These are phyloP conservation scores for Zosterops borbonicus DNA, from an alignment of 2,113 vertebrate genomes.

Conservation along the genomic window DNA sequence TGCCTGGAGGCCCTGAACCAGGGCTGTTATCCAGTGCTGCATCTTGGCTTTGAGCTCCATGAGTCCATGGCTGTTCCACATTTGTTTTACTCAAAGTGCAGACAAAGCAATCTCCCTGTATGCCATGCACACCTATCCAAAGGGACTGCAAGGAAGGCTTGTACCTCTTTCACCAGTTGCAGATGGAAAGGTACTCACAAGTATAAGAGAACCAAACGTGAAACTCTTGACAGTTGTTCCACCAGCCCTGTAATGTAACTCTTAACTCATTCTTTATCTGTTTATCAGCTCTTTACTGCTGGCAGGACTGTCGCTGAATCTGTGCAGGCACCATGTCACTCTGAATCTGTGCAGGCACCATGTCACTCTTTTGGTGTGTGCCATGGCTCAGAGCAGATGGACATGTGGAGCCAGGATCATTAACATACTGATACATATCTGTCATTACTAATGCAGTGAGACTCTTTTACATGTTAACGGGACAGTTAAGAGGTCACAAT, in stretches of 20 bases:
- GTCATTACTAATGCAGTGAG: not conserved
- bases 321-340: not conserved
- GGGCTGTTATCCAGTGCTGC: not conserved
- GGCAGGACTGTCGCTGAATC: not conserved
- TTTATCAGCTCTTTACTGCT: not conserved
- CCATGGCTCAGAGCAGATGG: not conserved
- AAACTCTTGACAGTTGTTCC: not conserved
- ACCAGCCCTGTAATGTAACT: not conserved
- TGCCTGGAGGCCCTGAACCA: not conserved
- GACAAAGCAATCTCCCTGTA: not conserved
- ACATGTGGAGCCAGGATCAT: not conserved
- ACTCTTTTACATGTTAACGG: not conserved
- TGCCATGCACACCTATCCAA: not conserved
- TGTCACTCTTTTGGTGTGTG: not conserved
- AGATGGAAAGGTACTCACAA: not conserved
- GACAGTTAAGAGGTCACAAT: not conserved
- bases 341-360: not conserved
- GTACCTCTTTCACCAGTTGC: not conserved
- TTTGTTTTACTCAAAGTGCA: not conserved
- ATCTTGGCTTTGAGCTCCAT: not conserved
- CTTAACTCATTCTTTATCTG: not conserved
- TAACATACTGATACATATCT: not conserved
- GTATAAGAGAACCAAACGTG: not conserved
- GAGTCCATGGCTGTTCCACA: rapidly evolving
- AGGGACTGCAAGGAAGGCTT: not conserved